These are phyloP conservation scores for Sminthopsis crassicaudata DNA, from an alignment of 2,113 vertebrate species.

Conservation along the genomic window DNA sequence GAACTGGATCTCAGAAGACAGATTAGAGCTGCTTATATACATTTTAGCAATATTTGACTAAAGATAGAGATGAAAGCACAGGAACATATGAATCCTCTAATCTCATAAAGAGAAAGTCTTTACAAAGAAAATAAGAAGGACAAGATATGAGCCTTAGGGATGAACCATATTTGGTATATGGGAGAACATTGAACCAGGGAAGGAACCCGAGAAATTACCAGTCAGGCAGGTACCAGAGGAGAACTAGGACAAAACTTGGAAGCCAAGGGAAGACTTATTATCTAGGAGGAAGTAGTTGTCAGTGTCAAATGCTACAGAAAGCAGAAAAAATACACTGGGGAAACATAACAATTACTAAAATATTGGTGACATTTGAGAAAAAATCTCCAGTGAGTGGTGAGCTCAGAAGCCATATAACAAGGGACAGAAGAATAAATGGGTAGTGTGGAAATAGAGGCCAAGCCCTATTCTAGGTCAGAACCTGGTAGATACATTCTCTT, in stretches of 20 bases:
- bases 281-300: background rate
- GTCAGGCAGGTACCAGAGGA: background rate
- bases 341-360: background rate
- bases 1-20: background rate
- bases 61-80: background rate
- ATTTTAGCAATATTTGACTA: background rate
- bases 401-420: background rate
- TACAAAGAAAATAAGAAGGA: background rate
- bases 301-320: background rate
- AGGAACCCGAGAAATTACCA: background rate
- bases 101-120: background rate
- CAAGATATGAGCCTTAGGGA: background rate
- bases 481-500: background rate
- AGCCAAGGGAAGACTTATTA: background rate
- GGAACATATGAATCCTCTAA: background rate
- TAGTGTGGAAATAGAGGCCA: background rate
- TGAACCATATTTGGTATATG: background rate
- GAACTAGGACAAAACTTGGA: background rate
- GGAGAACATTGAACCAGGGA: background rate
- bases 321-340: background rate
- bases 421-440: background rate
- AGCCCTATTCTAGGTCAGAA: background rate
- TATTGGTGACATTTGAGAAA: background rate
- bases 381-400: background rate
- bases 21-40: background rate